A percentile compares a stretch with the other conserved stretches of the same genome.
phyloP scores from a whole-genome alignment of 2,797 vertebrate genomes.

The Amblyraja radiata region DNA sequence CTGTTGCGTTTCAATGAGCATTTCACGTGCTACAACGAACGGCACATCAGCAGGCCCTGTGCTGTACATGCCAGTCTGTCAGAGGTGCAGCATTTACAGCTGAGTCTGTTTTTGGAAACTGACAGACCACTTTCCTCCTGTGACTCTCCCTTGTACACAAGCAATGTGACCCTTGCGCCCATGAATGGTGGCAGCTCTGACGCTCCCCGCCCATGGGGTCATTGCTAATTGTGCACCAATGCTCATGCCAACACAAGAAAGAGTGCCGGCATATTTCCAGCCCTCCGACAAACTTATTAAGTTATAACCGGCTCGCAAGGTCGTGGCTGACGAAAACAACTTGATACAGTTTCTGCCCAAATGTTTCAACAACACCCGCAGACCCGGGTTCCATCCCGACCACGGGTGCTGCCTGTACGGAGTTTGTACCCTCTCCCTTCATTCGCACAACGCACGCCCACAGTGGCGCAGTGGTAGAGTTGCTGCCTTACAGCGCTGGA shows the following conservation, averaged over 20 bases:
- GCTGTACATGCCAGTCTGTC: neutral
- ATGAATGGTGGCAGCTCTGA: neutral
- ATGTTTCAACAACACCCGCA: neutral
- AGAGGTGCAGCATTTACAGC: too few species aligned
- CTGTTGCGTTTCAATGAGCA: neutral
- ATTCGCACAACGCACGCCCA: too few species aligned
- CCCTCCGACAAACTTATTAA: neutral
- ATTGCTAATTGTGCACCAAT: neutral
- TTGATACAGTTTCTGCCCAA: neutral
- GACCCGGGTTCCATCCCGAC: neutral
- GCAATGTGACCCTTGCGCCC: neutral
- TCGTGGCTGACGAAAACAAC: neutral
- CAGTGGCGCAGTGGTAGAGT: too few species aligned
- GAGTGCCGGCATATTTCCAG: too few species aligned
- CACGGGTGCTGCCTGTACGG: too few species aligned
- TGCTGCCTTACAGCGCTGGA: too few species aligned
- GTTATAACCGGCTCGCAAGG: neutral
- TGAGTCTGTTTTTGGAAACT: slow-evolving; percentile 10
- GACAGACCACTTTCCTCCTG: neutral
- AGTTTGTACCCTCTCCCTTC: too few species aligned
- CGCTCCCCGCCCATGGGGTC: neutral
- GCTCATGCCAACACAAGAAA: neutral
- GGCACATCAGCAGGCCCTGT: neutral
- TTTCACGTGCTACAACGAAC: neutral
- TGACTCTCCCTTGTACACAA: neutral